Evolutionary conservation across 37 sponge, comb jelly and placozoan genomes (phyloP).

Genomic region (Haliclona indistincta): DNA sequence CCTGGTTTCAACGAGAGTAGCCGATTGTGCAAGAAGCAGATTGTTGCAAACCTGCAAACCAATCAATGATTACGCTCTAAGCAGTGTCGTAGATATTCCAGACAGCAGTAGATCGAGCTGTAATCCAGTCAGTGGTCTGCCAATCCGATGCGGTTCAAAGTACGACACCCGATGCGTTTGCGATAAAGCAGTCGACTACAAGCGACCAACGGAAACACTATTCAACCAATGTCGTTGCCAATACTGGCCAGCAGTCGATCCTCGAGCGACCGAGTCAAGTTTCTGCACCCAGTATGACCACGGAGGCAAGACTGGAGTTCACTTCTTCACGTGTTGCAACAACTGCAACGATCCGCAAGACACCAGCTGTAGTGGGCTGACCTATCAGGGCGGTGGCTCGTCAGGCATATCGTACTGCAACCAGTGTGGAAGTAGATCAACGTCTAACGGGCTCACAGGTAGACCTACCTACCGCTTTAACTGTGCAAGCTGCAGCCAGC

Average conservation of each 20-base stretch:
- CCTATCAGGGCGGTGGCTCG: conserved; percentile 37
- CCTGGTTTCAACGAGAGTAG: conserved; percentile 15
- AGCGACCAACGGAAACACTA: background rate
- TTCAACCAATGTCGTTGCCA: conserved; percentile 34
- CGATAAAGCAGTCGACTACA: conserved; percentile 28
- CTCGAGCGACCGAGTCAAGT: background rate
- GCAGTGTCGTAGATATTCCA: conserved; percentile 28
- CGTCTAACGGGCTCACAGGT: conserved; percentile 3
- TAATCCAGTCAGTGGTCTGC: conserved; percentile 7
- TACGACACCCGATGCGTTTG: conserved; percentile 41
- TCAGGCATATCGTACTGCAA: conserved; percentile 18
- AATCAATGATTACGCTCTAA: background rate
- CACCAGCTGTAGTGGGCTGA: conserved; percentile 14
- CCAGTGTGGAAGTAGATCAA: conserved; percentile 30
- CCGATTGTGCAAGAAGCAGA: conserved; percentile 9
- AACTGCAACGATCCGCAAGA: conserved; percentile 17
- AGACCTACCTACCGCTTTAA: conserved; percentile 12
- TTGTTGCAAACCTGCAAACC: conserved; percentile 3
- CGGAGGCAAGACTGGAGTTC: conserved; percentile 20
- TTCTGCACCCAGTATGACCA: conserved; percentile 28
- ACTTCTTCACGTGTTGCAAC: conserved; percentile 38
- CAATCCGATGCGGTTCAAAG: conserved; percentile 8
- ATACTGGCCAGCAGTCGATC: conserved; percentile 29
- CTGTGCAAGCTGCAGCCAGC: conserved; percentile 26
- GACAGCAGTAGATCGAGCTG: conserved; percentile 2